A percentile compares a stretch with the other conserved stretches of the same genome.
These are phyloP conservation scores for Lepus europaeus DNA, from an alignment of 2,113 vertebrate genomes.

Conservation along the genomic window DNA sequence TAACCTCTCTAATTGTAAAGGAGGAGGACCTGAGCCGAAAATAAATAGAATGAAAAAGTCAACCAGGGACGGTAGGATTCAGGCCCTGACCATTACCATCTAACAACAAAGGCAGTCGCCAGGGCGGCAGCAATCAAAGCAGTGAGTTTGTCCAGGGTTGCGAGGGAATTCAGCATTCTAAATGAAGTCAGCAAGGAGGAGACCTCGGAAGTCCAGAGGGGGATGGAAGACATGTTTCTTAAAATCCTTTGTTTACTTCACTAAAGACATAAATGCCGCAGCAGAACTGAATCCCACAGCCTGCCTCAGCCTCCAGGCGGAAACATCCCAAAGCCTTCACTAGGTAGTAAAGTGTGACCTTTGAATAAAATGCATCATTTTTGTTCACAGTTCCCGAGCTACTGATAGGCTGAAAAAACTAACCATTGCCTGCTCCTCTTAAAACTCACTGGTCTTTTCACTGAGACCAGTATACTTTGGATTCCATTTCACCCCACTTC, in stretches of 20 bases:
- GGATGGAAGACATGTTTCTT: background rate
- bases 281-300: constrained; percentile 14
- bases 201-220: background rate
- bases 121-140: background rate
- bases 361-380: constrained; percentile 29
- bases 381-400: background rate
- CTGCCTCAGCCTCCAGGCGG: constrained; percentile 42
- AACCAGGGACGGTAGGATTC: background rate
- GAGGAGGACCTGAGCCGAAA: background rate
- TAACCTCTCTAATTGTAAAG: background rate
- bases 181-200: background rate
- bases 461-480: constrained; percentile 36
- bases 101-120: background rate
- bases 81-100: background rate
- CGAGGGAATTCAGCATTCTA: background rate
- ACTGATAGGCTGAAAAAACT: background rate
- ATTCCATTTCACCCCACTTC: constrained; percentile 72
- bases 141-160: background rate
- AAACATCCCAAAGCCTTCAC: background rate
- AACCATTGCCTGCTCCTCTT: background rate
- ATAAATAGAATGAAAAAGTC: background rate
- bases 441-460: constrained; percentile 18
- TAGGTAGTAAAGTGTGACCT: background rate
- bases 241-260: constrained; percentile 43
- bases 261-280: background rate